Conservation (phyloP, 2,888 invertebrate genomes). For the Sarcophaga caerulescens region DNA sequence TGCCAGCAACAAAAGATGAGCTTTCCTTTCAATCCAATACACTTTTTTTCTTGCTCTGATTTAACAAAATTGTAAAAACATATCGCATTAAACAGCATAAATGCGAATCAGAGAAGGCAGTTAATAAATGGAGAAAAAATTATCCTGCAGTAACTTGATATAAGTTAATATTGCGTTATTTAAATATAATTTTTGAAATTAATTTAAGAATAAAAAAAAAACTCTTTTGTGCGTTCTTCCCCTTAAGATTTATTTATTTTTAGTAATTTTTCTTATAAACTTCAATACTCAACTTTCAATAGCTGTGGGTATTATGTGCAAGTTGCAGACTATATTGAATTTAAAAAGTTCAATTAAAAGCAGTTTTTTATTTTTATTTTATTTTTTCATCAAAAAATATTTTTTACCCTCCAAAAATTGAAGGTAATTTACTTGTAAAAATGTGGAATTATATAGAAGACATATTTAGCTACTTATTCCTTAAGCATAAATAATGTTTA, state of each 20-base stretch:
- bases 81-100: not conserved
- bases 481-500: conserved; percentile 46
- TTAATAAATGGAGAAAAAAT: not conserved
- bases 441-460: not conserved
- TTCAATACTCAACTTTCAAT: not conserved
- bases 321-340: conserved; percentile 26
- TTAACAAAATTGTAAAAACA: conserved; percentile 16
- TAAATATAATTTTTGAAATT: too few species aligned
- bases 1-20: conserved; percentile 41
- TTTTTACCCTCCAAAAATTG: conserved; percentile 7
- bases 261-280: not conserved
- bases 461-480: conserved; percentile 17
- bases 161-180: too few species aligned
- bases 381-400: not conserved
- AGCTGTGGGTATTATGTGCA: not conserved
- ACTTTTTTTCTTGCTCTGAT: conserved; percentile 8
- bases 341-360: conserved; percentile 44
- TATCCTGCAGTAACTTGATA: too few species aligned
- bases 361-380: not conserved
- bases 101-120: not conserved
- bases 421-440: conserved; percentile 37
- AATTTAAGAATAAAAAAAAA: too few species aligned
- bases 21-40: conserved; percentile 24
- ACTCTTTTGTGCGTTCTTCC: too few species aligned
- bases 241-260: not conserved